Base-by-base conservation (phyloP, 2,797 vertebrate genomes). In the Potorous gilbertii region DNA sequence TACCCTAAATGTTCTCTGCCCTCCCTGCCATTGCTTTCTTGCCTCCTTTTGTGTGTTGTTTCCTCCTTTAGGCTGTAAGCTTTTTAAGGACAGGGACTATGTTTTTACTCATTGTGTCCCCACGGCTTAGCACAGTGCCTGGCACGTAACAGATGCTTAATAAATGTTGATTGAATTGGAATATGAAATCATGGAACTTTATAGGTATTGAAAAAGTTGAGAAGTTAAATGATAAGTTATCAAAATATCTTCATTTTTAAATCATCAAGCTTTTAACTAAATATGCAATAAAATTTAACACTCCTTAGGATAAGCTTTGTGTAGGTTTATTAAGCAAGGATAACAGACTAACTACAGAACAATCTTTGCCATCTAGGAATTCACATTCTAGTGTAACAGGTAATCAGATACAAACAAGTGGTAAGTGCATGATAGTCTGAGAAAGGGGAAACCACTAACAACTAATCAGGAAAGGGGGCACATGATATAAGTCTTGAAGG, bases 41-140 rank as follows among this genome's bases (percentile, higher is more conserved):
- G 1, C 1, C 1, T 54, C 29, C 11, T 46, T 13, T 5, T 4
- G 5, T 1, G 24, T 16, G 0, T 24, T 11, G n/a, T 34, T 91
- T 8, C 29, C 57, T 13, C 9, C 1, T 57, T 46, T 46, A 46
- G 18, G 18, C 46, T 50, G 3, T 87, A 46, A 50, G 74, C 40
- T 87, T 46, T 18, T 81, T 87, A 40, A 50, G 24, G 24, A 0
- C 21, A 27, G 27, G 74, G 74, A 27, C 29, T 24, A 40, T 81
- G 8, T 81, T 81, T 81, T 81, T 27, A 24, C 52, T 52, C 52
- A 0, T 81, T 81, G n/a, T 81, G 40, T 46, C 40, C 9, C 6
- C 2, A 87, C 6, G 40, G 40, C 74, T 50, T 87, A 87, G 74
- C 10, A 24, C 59, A 74, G 6, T 74, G 34, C 16, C 66, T 74